A percentile compares a stretch with the other conserved stretches of the same genome.
Evolutionary conservation across 2,888 invertebrate species (phyloP).

Genomic region (Nomada goodeniana): DNA sequence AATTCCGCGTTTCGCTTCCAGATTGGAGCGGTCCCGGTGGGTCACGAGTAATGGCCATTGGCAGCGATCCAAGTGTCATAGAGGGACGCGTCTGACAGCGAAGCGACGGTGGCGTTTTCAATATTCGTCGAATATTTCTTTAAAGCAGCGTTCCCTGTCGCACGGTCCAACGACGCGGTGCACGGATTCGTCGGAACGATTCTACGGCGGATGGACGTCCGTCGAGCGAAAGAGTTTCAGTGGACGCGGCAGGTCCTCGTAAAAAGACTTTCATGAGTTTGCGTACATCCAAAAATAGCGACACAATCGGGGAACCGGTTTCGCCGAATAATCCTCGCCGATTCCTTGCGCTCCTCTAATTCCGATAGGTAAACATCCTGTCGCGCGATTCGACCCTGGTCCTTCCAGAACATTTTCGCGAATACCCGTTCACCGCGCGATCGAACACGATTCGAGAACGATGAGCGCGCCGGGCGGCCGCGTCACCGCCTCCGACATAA

Average conservation of each 20-base stretch:
- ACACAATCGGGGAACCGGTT: conserved; percentile 73
- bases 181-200: conserved; percentile 1
- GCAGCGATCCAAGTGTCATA: too few species aligned
- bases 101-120: too few species aligned
- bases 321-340: conserved; percentile 60
- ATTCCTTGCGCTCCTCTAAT: conserved; percentile 65
- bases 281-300: conserved; percentile 72
- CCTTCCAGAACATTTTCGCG: too few species aligned
- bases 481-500: background rate
- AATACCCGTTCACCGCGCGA: background rate
- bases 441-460: background rate
- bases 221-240: conserved; percentile 3
- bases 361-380: conserved; percentile 57
- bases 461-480: background rate
- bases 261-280: conserved; percentile 71
- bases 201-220: conserved; percentile 21
- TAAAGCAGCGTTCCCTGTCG: too few species aligned
- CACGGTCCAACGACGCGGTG: too few species aligned
- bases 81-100: too few species aligned
- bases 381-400: conserved; percentile 13
- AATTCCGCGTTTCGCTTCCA: conserved; percentile 1
- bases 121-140: too few species aligned
- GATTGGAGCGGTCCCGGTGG: too few species aligned
- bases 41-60: too few species aligned
- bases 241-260: conserved; percentile 59